Percentiles rank a stretch among this genome's conserved stretches.
Conservation (phyloP, 2,888 invertebrate genomes). For the Gymnoscelis rufifasciata region DNA sequence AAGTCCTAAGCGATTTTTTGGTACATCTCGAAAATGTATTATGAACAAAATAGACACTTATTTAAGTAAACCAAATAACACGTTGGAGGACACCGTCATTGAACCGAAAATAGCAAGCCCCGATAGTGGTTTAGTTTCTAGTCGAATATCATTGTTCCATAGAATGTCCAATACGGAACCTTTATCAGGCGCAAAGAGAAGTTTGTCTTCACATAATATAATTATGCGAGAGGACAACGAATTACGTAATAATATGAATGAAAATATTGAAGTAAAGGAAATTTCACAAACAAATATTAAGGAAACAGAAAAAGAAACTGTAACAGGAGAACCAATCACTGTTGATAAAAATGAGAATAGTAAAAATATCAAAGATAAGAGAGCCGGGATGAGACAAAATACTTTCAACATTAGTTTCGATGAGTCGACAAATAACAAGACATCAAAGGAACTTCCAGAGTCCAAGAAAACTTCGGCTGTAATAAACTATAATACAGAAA, state of each 20-base stretch:
- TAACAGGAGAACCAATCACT: conserved; percentile 16
- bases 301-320: conserved; percentile 10
- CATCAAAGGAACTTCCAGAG: conserved; percentile 22
- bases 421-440: conserved; percentile 28
- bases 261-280: conserved; percentile 21
- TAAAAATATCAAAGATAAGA: conserved; percentile 43
- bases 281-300: conserved; percentile 1
- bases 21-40: conserved; percentile 69
- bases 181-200: conserved; percentile 42
- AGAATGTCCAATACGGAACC: conserved; percentile 63
- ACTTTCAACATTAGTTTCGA: conserved; percentile 46
- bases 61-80: conserved; percentile 52
- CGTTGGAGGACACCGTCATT: conserved; percentile 38
- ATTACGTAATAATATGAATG: conserved; percentile 22
- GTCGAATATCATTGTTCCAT: conserved; percentile 70
- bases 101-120: conserved; percentile 42
- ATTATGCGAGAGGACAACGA: conserved; percentile 41
- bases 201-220: conserved; percentile 57
- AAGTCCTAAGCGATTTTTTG: conserved; percentile 72
- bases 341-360: conserved; percentile 21
- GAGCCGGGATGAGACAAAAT: conserved; percentile 40
- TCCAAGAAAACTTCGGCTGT: conserved; percentile 2
- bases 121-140: conserved; percentile 69
- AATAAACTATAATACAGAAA: too few species aligned
- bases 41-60: conserved; percentile 69